phyloP scores from a whole-genome alignment of 2,888 invertebrate species.

The Cepaea hortensis region DNA sequence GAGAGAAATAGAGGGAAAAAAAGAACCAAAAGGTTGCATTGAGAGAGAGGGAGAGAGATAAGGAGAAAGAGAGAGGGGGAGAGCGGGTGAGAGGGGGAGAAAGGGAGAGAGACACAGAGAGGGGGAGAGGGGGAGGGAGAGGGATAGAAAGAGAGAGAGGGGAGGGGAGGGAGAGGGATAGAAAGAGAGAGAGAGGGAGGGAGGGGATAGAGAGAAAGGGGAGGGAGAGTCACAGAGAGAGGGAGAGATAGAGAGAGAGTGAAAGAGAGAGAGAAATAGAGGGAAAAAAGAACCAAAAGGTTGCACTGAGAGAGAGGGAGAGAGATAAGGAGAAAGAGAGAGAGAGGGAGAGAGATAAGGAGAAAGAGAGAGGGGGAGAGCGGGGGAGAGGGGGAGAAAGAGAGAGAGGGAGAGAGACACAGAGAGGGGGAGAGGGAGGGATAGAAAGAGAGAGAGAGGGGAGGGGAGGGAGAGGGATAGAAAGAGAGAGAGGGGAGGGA shows the following conservation, averaged over 20 bases:
- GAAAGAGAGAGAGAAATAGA: not conserved
- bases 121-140: not conserved
- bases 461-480: too few species aligned
- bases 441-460: not conserved
- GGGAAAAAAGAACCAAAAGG: not conserved
- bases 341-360: not conserved
- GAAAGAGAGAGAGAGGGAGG: not conserved
- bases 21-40: not conserved
- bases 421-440: not conserved
- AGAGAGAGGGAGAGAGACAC: not conserved
- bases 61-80: too few species aligned
- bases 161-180: not conserved
- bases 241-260: not conserved
- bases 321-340: not conserved
- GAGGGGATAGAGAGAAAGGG: slow-evolving; percentile 3
- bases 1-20: not conserved
- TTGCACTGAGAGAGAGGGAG: not conserved
- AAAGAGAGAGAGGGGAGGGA: too few species aligned
- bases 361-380: not conserved
- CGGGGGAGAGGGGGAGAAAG: not conserved
- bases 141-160: too few species aligned
- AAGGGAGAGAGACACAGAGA: not conserved
- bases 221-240: not conserved
- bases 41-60: not conserved
- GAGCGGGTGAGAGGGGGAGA: not conserved